Base-by-base conservation (phyloP, 2,888 invertebrate genomes). In the Siphlonurus alternatus region DNA sequence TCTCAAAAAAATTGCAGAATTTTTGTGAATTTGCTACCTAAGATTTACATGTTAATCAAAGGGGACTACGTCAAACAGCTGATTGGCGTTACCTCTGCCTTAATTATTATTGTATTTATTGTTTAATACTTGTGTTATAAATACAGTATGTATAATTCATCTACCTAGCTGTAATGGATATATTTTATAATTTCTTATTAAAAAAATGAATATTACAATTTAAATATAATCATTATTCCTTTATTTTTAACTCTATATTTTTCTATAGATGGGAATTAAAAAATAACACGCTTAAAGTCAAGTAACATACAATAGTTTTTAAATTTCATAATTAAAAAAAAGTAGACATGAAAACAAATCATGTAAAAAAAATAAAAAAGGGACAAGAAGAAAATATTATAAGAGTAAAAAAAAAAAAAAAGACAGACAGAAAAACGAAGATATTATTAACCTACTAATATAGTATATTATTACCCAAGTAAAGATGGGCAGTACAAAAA, bases 211-310 rank as follows among this genome's bases (percentile, higher is more conserved):
- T n/a, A n/a, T n/a, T n/a, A n/a, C n/a, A n/a, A n/a, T n/a, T n/a
- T n/a, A n/a, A n/a, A 60, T 25, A 5, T 56, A n/a, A 51, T 53
- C 1, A 59, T 61, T 60, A 19, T 64, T 59, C 62, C 7, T 64
- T 65, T 22, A 18, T 54, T 20, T 24, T 23, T 65, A 22, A 59
- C 19, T 59, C 10, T 61, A 53, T 51, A 54, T 23, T 65, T 10
- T 38, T 38, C 38, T 38, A 38, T 38, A 38, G 38, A 10, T 38
- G 38, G 38, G 15, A 38, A 38, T 38, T 38, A 38, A 38, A 38
- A 38, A 38, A 38, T 38, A 38, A 38, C 38, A 38, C 38, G 15
- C 15, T 38, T 38, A 38, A 38, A 38, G 15, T 38, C 38, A 38
- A 10, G 5, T 38, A 38, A 38, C 38, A 38, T 38, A 10, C 5